Conservation (phyloP, 2,888 invertebrate species). For the Argyresthia albistria region DNA sequence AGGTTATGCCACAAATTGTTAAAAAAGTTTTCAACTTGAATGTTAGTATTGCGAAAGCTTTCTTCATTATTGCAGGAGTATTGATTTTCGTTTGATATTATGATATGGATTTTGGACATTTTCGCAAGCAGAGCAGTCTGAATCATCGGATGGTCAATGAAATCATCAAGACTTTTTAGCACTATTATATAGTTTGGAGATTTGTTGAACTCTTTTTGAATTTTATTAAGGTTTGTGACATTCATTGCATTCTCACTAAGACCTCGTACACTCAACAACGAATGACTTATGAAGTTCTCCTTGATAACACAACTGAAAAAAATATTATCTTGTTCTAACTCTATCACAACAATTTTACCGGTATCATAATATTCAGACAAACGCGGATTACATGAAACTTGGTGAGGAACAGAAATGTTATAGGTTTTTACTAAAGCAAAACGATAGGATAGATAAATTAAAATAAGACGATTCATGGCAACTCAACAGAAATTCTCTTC, state of each 20-base stretch:
- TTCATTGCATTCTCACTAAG: too few species aligned
- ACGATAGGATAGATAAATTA: not conserved
- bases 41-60: conserved; percentile 12
- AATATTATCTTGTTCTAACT: not conserved
- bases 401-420: not conserved
- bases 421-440: not conserved
- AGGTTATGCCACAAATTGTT: conserved; percentile 30
- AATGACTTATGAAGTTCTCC: not conserved
- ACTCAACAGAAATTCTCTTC: not conserved
- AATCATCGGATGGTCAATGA: not conserved
- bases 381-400: not conserved
- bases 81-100: conserved; percentile 18
- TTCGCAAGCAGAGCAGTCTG: not conserved
- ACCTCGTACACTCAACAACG: too few species aligned
- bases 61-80: conserved; percentile 22
- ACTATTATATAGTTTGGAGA: not conserved
- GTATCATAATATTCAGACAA: not conserved
- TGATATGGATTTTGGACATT: conserved; percentile 23
- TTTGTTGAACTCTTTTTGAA: not conserved
- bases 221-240: too few species aligned
- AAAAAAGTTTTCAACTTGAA: conserved; percentile 22
- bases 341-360: not conserved
- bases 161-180: not conserved
- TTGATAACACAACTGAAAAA: not conserved
- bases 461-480: not conserved